Evolutionary conservation across 2,888 invertebrate species (phyloP), one percentile per base, ranked within the genome.

Genomic region (Globia sparganii): DNA sequence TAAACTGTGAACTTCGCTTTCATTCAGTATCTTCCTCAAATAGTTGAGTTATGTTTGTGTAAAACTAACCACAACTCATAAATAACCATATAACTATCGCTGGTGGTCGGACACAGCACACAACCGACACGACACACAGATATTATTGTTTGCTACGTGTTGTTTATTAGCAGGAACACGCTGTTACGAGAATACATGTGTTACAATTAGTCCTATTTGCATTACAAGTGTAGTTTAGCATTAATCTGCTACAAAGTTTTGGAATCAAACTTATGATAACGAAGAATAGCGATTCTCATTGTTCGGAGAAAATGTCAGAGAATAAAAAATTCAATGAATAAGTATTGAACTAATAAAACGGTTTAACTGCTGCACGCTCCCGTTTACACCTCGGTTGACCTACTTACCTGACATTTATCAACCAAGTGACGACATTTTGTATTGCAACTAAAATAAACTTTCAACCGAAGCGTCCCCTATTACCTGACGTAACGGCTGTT

Each of bases 331-430:
- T 85, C 77, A 82, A 75, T 85, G 81, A 86, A 90, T 89, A n/a
- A n/a, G n/a, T n/a, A 90, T 89, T 89, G 87, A 85, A 89, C 89
- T 92, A 91, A 90, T 91, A 92, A 92, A 92, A 86, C 87, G 70
- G 88, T 92, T 92, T 91, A 91, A 91, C 91, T 89, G 90, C 88
- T 90, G 86, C 83, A 79, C 86, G 88, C 86, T 89, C 88, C 91
- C 88, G 88, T 91, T 91, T 91, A 92, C 92, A 92, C 92, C 91
- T 92, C 88, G 86, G 79, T 86, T 92, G 93, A 94, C 94, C 93
- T 92, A 93, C 91, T 93, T 93, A 85, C 87, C 89, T 93, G 93
- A 90, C 93, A 94, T 94, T 93, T 94, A 92, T 92, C 90, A 91
- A 90, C 72, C 88, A 85, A 89, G 87, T 88, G 91, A 88, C 89